Conservation (phyloP, 2,888 invertebrate genomes). For the Conchocele bisecta region DNA sequence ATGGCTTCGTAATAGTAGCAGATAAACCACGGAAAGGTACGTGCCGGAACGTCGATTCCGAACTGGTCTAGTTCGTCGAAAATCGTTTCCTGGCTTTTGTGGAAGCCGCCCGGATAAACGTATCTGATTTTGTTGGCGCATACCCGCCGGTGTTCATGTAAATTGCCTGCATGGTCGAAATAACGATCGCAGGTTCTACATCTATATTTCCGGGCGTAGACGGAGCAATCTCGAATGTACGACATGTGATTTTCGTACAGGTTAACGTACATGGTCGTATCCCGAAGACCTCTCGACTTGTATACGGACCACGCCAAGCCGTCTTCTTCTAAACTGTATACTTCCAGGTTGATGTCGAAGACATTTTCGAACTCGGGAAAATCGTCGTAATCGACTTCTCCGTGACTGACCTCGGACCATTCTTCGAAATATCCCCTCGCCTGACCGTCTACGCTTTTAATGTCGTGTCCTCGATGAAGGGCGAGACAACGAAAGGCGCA, state of each 20-base stretch:
- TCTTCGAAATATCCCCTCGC: slow-evolving; percentile 13
- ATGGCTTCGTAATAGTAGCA: slow-evolving; percentile 35
- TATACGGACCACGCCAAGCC: slow-evolving; percentile 31
- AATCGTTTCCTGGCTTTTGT: slow-evolving; percentile 13
- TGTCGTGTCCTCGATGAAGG: slow-evolving; percentile 25
- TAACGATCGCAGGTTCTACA: slow-evolving; percentile 42
- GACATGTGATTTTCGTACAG: slow-evolving; percentile 40
- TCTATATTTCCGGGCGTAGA: slow-evolving; percentile 19
- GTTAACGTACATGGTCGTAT: slow-evolving; percentile 44
- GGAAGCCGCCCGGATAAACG: slow-evolving; percentile 42
- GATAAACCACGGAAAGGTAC: slow-evolving; percentile 38
- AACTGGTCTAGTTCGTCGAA: slow-evolving; percentile 37
- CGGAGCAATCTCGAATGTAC: slow-evolving; percentile 17
- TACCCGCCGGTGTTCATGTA: slow-evolving; percentile 26
- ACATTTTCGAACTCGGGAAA: slow-evolving; percentile 30
- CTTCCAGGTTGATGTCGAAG: slow-evolving; percentile 35
- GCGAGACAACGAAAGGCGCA: slow-evolving; percentile 48
- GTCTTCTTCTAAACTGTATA: slow-evolving; percentile 41
- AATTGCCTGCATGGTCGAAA: slow-evolving; percentile 21
- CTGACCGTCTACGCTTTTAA: slow-evolving; percentile 24
- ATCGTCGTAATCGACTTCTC: slow-evolving; percentile 25
- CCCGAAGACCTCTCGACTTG: slow-evolving; percentile 26
- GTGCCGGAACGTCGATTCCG: slow-evolving; percentile 35
- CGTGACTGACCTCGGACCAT: no score
- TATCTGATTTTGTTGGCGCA: slow-evolving; percentile 39